Conservation (phyloP, 2,888 invertebrate genomes). For the Drosophila anomalata region DNA sequence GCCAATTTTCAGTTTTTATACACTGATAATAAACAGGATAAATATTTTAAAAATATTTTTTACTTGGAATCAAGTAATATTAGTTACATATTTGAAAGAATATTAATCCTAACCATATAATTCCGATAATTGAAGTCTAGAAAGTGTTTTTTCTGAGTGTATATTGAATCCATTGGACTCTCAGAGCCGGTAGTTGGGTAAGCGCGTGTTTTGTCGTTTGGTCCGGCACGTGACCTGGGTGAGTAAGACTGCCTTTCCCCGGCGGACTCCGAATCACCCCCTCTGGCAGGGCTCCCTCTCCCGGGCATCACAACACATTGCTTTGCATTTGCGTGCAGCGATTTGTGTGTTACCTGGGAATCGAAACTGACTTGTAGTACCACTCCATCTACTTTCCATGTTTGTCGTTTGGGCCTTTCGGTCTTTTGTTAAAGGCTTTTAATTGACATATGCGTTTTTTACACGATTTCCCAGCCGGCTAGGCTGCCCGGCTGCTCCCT, state of each 20-base stretch:
- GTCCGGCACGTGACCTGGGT: conserved; percentile 76
- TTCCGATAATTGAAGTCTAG: not conserved
- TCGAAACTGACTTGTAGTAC: conserved; percentile 48
- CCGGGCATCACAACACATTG: conserved; percentile 36
- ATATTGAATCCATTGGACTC: conserved; percentile 26
- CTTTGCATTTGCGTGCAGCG: conserved; percentile 76
- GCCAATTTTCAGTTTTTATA: conserved; percentile 19
- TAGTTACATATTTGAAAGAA: not conserved
- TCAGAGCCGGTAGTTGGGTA: conserved; percentile 52
- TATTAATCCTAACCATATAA: too few species aligned
- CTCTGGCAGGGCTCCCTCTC: conserved; percentile 20
- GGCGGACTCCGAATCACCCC: not conserved
- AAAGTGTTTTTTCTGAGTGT: conserved; percentile 6
- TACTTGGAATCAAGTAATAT: not conserved
- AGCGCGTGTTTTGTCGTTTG: conserved; percentile 71
- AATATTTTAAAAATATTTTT: too few species aligned
- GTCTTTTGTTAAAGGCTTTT: conserved; percentile 68
- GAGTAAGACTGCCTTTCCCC: conserved; percentile 44
- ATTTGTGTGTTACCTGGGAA: conserved; percentile 51
- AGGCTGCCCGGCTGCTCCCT: conserved; percentile 33
- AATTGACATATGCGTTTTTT: conserved; percentile 74
- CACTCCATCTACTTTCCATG: conserved; percentile 21
- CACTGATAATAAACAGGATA: not conserved
- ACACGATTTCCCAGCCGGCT: conserved; percentile 68
- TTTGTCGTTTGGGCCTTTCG: conserved; percentile 35